Evolutionary conservation across 2,888 invertebrate genomes (phyloP).

Genomic region (Pseudococcus longispinus): DNA sequence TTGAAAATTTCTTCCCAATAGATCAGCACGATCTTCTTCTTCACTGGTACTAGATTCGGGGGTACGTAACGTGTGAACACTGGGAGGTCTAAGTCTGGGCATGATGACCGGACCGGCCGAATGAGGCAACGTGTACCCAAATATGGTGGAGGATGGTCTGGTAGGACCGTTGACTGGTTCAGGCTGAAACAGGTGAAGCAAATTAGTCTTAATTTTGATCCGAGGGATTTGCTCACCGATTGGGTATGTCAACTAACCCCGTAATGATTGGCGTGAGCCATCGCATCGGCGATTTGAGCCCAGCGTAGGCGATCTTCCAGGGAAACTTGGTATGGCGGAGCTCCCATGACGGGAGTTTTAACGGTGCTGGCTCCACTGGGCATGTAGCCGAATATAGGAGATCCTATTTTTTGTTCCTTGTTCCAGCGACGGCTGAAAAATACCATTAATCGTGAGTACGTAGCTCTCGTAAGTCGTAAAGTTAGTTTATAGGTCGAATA

Average conservation of each 20-base stretch:
- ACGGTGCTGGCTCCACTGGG: slow-evolving; percentile 73
- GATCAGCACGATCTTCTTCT: slow-evolving; percentile 77
- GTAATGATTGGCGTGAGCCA: slow-evolving; percentile 85
- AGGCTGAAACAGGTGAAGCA: slow-evolving; percentile 65
- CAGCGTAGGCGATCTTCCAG: slow-evolving; percentile 83
- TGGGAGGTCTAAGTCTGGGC: slow-evolving; percentile 65
- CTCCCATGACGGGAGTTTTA: slow-evolving; percentile 76
- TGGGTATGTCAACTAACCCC: slow-evolving; percentile 69
- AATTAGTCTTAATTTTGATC: background rate
- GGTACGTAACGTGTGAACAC: slow-evolving; percentile 67
- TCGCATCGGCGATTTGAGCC: slow-evolving; percentile 89
- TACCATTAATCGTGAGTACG: background rate
- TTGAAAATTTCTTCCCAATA: slow-evolving; percentile 73
- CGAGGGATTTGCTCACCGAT: background rate
- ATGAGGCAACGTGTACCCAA: slow-evolving; percentile 71
- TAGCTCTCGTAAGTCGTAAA: no score
- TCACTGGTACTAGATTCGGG: slow-evolving; percentile 63
- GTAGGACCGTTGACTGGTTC: slow-evolving; percentile 69
- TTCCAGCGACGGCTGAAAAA: slow-evolving; percentile 82
- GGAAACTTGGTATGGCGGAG: slow-evolving; percentile 79
- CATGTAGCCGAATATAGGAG: slow-evolving; percentile 88
- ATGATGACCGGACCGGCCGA: slow-evolving; percentile 61
- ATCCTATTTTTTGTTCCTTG: slow-evolving; percentile 80
- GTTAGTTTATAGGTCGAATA: background rate
- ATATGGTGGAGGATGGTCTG: slow-evolving; percentile 82